Percentiles rank a stretch among this genome's conserved stretches.
phyloP scores from a whole-genome alignment of 2,797 vertebrate genomes.

The Poliocrania exsul region DNA sequence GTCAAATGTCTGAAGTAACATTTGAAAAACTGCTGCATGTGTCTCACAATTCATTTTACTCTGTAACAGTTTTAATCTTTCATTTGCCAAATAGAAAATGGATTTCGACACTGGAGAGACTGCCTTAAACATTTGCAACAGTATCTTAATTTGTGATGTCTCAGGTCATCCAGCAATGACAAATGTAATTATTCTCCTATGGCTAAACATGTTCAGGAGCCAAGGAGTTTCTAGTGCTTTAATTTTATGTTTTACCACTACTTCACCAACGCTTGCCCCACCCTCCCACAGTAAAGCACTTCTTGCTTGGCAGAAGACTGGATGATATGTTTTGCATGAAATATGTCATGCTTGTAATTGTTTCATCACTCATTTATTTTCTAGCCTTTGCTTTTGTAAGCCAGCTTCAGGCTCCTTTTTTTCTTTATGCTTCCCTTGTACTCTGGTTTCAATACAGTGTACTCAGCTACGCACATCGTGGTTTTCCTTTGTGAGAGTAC shows the following conservation, averaged over 20 bases:
- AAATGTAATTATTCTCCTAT: neutral
- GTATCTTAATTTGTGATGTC: slow-evolving; percentile 31
- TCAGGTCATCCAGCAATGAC: neutral
- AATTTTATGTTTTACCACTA: neutral
- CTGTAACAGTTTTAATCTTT: slow-evolving; percentile 20
- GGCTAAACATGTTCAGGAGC: neutral
- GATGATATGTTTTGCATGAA: neutral
- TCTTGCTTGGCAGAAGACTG: neutral
- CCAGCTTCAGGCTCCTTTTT: neutral
- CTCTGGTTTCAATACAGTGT: neutral
- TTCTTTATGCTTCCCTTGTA: neutral
- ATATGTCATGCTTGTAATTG: neutral
- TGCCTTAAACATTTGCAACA: slow-evolving; percentile 7
- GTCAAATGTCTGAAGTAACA: slow-evolving; percentile 7
- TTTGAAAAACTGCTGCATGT: slow-evolving; percentile 3
- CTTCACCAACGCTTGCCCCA: accelerated
- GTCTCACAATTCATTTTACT: slow-evolving; percentile 28
- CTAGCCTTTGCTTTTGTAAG: neutral
- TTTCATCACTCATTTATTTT: neutral
- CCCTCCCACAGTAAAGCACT: neutral
- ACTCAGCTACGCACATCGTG: neutral
- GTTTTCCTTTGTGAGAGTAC: neutral
- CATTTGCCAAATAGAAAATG: slow-evolving; percentile 9
- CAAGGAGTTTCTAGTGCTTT: neutral
- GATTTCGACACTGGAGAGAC: slow-evolving; percentile 10